Base-by-base conservation (phyloP, 2,888 invertebrate genomes). In the Drosophila buzzatii region DNA sequence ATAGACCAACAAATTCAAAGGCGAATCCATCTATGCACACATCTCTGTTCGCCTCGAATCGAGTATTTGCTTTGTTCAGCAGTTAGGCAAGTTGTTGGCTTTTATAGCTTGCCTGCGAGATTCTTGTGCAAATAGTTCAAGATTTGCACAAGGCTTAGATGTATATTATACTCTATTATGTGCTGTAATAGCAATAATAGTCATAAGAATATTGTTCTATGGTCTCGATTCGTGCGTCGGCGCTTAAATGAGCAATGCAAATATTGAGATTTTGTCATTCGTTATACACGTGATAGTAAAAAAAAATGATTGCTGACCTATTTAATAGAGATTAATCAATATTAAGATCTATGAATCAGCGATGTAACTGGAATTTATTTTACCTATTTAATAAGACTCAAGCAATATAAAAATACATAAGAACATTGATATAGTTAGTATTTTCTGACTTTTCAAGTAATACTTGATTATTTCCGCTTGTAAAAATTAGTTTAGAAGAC, bases 1-100 rank as follows among this genome's bases (percentile, higher is more conserved):
- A 70, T 79, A 68, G 74, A 56, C 65, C 82, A 79, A 82, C 82
- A 70, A 47, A 44, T 16, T 20, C 31, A 16, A 41, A 16, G n/a
- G 20, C 31, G 37, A 39, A 66, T 60, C 23, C 18, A 47, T 60
- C 20, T 35, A 44, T 18, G 3, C 12, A 10, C 14, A 41, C 39
- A n/a, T 8, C 39, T 39, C 16, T 39, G 39, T 16, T 16, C 7
- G 39, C 16, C 39, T 39, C 63, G 62, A 75, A 63, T 74, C 65
- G 59, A 73, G 60, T 52, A 53, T 68, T 64, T 68, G 62, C 81
- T 39, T 55, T 35, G 55, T 63, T 23, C 20, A 52, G 57, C 62
- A 51, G 58, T 76, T 67, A 67, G 49, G 47, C 70, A 51, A n/a
- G 53, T 37, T 55, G 58, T 68, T 75, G 57, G n/a, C 45, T 72